Evolutionary conservation across 1,140 invertebrate genomes (phyloP).

Genomic region (Brevipalpus yothersi): DNA sequence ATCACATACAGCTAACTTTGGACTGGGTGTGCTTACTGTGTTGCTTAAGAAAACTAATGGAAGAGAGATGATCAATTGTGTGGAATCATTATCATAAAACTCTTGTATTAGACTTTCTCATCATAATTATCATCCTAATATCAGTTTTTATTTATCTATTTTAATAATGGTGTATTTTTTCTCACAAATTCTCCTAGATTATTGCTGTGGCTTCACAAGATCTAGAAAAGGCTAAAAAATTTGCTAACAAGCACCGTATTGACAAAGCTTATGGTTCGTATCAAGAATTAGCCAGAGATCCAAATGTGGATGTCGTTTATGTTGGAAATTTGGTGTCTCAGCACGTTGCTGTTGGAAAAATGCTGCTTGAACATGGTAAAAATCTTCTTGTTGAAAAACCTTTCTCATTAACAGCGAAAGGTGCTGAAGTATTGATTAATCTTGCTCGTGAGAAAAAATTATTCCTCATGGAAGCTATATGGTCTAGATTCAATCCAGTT

Average conservation of each 20-base stretch:
- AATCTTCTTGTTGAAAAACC: constrained; percentile 65
- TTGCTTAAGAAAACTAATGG: too few relatives aligned
- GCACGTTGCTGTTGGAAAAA: constrained; percentile 35
- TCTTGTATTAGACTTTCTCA: too few relatives aligned
- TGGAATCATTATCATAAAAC: too few relatives aligned
- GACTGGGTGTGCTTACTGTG: too few relatives aligned
- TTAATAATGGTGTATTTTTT: background rate
- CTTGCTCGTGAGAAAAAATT: constrained; percentile 26
- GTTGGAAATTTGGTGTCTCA: constrained; percentile 40
- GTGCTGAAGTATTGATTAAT: constrained; percentile 27
- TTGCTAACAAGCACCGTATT: constrained; percentile 43
- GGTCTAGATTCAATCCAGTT: constrained; percentile 52
- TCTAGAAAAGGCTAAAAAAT: constrained; percentile 37
- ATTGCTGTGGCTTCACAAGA: constrained; percentile 43
- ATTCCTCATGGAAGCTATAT: constrained; percentile 31
- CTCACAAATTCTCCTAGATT: constrained; percentile 17
- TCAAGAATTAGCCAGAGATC: constrained; percentile 41
- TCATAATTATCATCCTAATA: too few relatives aligned
- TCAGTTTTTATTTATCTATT: too few relatives aligned
- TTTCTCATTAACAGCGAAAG: constrained; percentile 28
- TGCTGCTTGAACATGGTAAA: constrained; percentile 46
- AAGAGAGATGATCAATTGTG: too few relatives aligned
- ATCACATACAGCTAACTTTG: too few relatives aligned
- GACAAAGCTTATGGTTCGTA: constrained; percentile 44
- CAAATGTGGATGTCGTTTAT: constrained; percentile 50